These are phyloP conservation scores for Mesoligia furuncula DNA, from an alignment of 2,888 invertebrate genomes.

Conservation along the genomic window DNA sequence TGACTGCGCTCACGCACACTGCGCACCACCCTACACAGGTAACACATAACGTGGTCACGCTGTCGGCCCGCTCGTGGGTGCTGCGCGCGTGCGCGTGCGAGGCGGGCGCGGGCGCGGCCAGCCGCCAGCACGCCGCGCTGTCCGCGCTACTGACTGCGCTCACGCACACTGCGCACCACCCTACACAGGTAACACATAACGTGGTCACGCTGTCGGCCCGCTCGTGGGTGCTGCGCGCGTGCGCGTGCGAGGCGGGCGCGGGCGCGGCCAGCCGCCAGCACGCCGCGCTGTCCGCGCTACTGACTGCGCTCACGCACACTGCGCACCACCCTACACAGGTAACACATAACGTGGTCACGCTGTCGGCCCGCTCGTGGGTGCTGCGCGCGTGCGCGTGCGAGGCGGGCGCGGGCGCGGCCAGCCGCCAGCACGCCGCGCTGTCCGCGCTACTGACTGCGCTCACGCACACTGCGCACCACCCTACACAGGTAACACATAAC, in stretches of 20 bases:
- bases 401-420: slow-evolving; percentile 81
- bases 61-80: slow-evolving; percentile 85
- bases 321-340: no score
- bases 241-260: slow-evolving; percentile 84
- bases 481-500: no score
- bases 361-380: slow-evolving; percentile 85
- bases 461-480: no score
- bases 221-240: slow-evolving; percentile 85
- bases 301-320: no score
- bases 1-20: no score
- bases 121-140: slow-evolving; percentile 77
- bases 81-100: slow-evolving; percentile 85
- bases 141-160: no score
- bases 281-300: slow-evolving; percentile 60
- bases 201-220: slow-evolving; percentile 81
- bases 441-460: no score
- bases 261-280: slow-evolving; percentile 81
- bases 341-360: no score
- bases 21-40: no score
- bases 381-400: slow-evolving; percentile 85
- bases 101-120: slow-evolving; percentile 81
- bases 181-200: no score
- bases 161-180: no score
- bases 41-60: no score
- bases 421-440: slow-evolving; percentile 77